Percentiles rank a stretch among this genome's conserved stretches.
Conservation (phyloP, 2,797 vertebrate species). For the Pyrocephalus nanus region DNA sequence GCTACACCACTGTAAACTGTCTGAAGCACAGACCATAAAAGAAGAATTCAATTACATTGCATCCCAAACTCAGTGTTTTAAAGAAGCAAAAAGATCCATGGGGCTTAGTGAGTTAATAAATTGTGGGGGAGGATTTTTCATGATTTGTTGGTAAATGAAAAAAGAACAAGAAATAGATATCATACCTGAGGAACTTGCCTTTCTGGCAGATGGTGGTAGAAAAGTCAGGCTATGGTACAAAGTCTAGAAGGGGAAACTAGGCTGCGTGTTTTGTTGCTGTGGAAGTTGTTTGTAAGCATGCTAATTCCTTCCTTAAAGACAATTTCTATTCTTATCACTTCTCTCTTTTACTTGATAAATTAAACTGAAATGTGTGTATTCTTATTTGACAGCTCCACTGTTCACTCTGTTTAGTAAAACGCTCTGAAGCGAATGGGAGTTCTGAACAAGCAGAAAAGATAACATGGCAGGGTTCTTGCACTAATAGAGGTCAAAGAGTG, state of each 20-base stretch:
- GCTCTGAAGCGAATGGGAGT: not conserved
- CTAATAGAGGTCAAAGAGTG: not conserved
- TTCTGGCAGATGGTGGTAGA: not conserved
- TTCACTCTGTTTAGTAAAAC: not conserved
- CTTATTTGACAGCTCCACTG: not conserved
- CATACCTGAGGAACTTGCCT: not conserved
- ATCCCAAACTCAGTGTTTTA: not conserved
- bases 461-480: not conserved
- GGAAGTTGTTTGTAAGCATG: not conserved
- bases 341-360: not conserved
- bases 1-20: not conserved
- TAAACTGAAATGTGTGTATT: not conserved
- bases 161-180: not conserved
- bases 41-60: not conserved
- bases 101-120: not conserved
- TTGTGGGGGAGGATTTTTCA: not conserved
- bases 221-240: not conserved
- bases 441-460: not conserved
- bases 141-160: not conserved
- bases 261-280: not conserved
- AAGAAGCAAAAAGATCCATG: not conserved
- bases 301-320: constrained; percentile 14
- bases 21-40: not conserved
- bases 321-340: not conserved
- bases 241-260: not conserved